phyloP scores from a whole-genome alignment of 2,113 vertebrate genomes.

The Pycnonotus jocosus region DNA sequence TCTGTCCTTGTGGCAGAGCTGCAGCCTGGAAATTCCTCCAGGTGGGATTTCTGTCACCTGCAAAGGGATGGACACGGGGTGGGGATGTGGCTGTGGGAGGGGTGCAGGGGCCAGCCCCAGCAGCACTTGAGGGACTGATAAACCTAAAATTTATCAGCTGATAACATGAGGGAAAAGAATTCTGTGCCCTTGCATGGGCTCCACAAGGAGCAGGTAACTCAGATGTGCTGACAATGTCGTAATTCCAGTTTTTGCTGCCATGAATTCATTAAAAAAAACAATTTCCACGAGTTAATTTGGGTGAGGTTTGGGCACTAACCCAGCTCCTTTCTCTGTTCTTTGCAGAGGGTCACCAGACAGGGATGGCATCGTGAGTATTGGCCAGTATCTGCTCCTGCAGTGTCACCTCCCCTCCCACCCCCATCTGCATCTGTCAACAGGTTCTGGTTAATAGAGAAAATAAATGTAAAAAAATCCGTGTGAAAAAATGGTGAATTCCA shows the following conservation, averaged over 20 bases:
- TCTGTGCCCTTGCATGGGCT: fast-evolving
- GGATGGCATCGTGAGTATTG: slow-evolving; percentile 88
- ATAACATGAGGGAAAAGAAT: fast-evolving
- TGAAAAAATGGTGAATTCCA: fast-evolving
- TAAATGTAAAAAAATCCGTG: fast-evolving
- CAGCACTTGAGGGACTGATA: background rate
- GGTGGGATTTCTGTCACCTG: fast-evolving
- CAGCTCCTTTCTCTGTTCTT: background rate
- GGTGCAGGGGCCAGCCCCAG: background rate
- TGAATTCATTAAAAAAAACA: fast-evolving
- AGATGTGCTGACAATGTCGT: fast-evolving
- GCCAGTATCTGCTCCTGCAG: background rate
- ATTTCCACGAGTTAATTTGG: fast-evolving
- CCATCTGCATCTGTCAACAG: background rate
- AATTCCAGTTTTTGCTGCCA: fast-evolving
- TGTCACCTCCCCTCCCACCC: background rate
- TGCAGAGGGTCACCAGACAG: slow-evolving; percentile 92
- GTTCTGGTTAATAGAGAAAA: slow-evolving; percentile 22
- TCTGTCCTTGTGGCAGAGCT: background rate
- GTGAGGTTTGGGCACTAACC: background rate
- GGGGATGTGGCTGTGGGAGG: background rate
- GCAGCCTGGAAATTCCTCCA: background rate
- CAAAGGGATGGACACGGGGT: fast-evolving
- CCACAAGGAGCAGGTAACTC: fast-evolving
- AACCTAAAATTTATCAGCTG: background rate